Conservation (phyloP, 2,797 vertebrate genomes). For the Leptatherina wallacei region DNA sequence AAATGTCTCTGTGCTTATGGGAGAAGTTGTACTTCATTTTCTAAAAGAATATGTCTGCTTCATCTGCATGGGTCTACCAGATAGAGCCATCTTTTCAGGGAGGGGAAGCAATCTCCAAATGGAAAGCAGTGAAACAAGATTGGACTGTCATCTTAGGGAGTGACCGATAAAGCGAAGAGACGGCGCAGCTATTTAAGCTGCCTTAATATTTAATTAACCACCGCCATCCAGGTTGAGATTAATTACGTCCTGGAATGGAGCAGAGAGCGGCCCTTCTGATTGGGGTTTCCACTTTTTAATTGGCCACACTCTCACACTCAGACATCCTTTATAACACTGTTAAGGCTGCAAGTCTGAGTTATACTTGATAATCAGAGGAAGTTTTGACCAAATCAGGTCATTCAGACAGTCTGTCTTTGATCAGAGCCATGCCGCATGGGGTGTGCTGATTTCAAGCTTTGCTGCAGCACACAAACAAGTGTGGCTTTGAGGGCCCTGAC, state of each 20-base stretch:
- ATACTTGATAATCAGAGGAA: constrained; percentile 5
- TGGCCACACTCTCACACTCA: constrained; percentile 25
- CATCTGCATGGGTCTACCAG: constrained; percentile 15
- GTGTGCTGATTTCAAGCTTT: not conserved
- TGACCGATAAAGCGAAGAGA: constrained; percentile 58
- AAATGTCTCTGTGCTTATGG: constrained; percentile 9
- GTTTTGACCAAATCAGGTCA: constrained; percentile 33
- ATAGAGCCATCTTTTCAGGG: constrained; percentile 28
- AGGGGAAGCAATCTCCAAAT: constrained; percentile 28
- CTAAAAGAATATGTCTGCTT: constrained; percentile 27
- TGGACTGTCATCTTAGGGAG: constrained; percentile 51
- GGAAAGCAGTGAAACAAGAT: constrained; percentile 34
- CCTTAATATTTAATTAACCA: constrained; percentile 74
- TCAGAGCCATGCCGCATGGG: not conserved
- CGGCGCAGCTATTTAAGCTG: constrained; percentile 54
- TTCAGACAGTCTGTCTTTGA: constrained; percentile 6
- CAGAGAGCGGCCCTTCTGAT: constrained; percentile 29
- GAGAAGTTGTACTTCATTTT: constrained; percentile 10
- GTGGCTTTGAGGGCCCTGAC: not conserved
- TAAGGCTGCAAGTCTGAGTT: constrained; percentile 26
- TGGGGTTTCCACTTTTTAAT: constrained; percentile 38
- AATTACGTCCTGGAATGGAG: constrained; percentile 58
- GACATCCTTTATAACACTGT: constrained; percentile 20
- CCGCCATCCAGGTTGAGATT: constrained; percentile 64
- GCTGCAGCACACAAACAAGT: not conserved